Evolutionary conservation across 1,140 invertebrate genomes (phyloP), one percentile per base, ranked within the genome.

Genomic region (Bombus difficillimus): DNA sequence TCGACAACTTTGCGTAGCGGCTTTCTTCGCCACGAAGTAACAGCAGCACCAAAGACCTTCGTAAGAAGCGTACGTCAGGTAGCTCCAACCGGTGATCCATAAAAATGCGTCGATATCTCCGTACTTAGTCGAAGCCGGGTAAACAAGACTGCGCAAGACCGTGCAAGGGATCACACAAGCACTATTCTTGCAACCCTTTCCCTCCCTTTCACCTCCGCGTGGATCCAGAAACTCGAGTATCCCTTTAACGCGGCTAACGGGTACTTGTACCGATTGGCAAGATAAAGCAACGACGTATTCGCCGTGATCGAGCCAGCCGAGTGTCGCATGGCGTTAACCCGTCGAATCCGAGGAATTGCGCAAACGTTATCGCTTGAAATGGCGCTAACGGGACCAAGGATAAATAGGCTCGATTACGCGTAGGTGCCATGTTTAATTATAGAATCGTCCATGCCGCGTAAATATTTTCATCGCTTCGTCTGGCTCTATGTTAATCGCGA

Each of bases 391-490:
- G n/a, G 34, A 79, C 41, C 34, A 10, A 8, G 37, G 15, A 76
- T 18, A 37, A 64, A 66, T 37, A 25, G 41, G 32, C 32, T 34
- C 28, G 37, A 83, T 77, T 41, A 53, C n/a, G 32, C 37, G 57
- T 34, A 37, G 25, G 57, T 18, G n/a, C 15, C 15, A 37, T 0
- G 43, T 18, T 83, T 69, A 77, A 83, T 83, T 78, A 71, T 68
- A 39, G 74, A 77, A 83, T 77, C 47, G 43, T 78, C 28, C 13
- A 15, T 0, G 43, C 34, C 41, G 68, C 59, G 59, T 66, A 57
- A 83, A 77, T 71, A 78, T 71, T 83, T 83, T 83, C 81, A 68
- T 83, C 82, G 74, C 25, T 39, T 77, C 13, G 62, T 34, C 32
- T 9, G 66, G 73, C 41, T 64, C 3, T 15, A 64, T 32, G 64